Base-by-base conservation (phyloP, 2,797 vertebrate genomes). In the Tokudaia muenninki region DNA sequence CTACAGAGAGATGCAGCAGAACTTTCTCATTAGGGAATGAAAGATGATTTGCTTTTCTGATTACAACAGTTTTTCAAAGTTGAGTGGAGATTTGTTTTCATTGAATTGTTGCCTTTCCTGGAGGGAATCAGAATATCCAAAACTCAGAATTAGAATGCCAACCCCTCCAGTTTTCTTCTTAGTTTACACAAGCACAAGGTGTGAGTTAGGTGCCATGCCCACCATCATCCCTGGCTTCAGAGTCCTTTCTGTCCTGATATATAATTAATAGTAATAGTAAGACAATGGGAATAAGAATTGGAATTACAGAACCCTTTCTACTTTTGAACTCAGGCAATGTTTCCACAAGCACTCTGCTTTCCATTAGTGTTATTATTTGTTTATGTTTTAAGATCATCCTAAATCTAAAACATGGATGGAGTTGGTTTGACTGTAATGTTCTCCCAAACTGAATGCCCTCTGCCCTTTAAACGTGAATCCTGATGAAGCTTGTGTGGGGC, bases 161-260 rank as follows among this genome's bases (percentile, higher is more conserved):
- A 1, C 34, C 24, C 67, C 55, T 95, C 26, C 29, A 63, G 50
- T 90, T 95, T 94, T 75, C 59, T 96, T 96, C 72, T 97, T 26
- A 87, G 50, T 87, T 97, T 91, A 57, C 52, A 7, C 87, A 92
- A 79, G 29, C 79, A 72, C 94, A 81, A 87, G 91, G 31, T 19
- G 61, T 83, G n/a, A 88, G 80, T 84, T 90, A 91, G 29, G 57
- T 63, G 67, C 19, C 37, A 87, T 34, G 16, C 2, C 78, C 34
- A 16, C 52, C 59, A 22, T 44, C 31, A 59, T 84, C 37, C 31
- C 55, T 81, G 14, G 16, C 16, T 79, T 86, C 59, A 72, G 52
- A 74, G 34, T 94, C 34, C 29, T 82, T 9, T 80, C 31, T 92
- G 37, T 22, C 24, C 92, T 94, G 26, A 59, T 88, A 87, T 72